phyloP scores from a whole-genome alignment of 2,113 vertebrate genomes.

The Otocyon megalotis region DNA sequence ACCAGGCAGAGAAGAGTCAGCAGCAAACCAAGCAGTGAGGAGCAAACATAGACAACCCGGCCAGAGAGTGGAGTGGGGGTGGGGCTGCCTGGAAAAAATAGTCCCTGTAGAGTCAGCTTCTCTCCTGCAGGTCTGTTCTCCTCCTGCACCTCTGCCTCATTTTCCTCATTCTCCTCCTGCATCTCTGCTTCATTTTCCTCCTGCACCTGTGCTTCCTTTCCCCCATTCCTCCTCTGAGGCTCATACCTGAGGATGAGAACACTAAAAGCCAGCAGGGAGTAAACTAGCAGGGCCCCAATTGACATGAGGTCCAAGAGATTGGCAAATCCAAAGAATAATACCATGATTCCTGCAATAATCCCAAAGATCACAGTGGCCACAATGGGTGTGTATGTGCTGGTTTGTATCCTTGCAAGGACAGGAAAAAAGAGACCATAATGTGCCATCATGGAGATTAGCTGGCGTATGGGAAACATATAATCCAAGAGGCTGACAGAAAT shows the following conservation, averaged over 20 bases:
- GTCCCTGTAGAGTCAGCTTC: not conserved
- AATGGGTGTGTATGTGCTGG: rapidly evolving
- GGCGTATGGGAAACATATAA: not conserved
- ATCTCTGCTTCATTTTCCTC: not conserved
- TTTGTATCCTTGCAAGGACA: not conserved
- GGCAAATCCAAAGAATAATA: not conserved
- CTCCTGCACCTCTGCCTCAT: too few relatives aligned
- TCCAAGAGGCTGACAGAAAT: not conserved
- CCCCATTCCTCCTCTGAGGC: not conserved
- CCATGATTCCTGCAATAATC: not conserved
- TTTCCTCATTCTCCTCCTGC: too few relatives aligned
- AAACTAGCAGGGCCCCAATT: not conserved
- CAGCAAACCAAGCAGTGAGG: too few relatives aligned
- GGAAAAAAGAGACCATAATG: not conserved
- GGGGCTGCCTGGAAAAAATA: too few relatives aligned
- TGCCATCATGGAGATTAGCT: not conserved
- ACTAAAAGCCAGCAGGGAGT: not conserved
- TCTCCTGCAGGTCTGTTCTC: not conserved
- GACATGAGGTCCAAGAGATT: not conserved
- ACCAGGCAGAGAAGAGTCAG: too few relatives aligned
- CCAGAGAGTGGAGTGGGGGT: too few relatives aligned
- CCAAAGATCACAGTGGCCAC: not conserved
- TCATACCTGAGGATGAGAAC: not conserved
- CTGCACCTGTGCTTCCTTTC: not conserved
- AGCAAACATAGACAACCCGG: too few relatives aligned